Conservation (phyloP, 1,140 invertebrate species). For the Idris sp. region DNA sequence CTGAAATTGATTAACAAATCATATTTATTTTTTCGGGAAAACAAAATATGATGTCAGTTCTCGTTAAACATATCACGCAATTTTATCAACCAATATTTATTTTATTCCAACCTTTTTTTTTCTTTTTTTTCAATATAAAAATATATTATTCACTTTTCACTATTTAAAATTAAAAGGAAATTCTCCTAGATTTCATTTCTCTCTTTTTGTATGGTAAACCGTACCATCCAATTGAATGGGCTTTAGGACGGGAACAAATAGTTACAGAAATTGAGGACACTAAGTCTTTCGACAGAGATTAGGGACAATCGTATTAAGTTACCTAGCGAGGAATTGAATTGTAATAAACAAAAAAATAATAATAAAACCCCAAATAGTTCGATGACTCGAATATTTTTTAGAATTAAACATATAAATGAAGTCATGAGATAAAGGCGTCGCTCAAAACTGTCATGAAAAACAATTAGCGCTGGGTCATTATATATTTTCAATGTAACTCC, state of each 20-base stretch:
- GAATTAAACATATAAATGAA: constrained; percentile 32
- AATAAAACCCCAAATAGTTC: constrained; percentile 49
- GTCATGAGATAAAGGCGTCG: constrained; percentile 40
- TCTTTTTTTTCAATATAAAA: too few relatives aligned
- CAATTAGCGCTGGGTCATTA: constrained; percentile 14
- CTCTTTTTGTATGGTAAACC: constrained; percentile 12
- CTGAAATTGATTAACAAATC: too few relatives aligned
- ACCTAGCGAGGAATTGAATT: constrained; percentile 54
- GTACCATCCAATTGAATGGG: constrained; percentile 28
- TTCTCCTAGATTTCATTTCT: constrained; percentile 18
- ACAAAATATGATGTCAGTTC: too few relatives aligned
- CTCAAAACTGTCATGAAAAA: constrained; percentile 4
- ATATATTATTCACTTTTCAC: too few relatives aligned
- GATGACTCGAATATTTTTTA: constrained; percentile 54
- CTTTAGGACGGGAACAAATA: constrained; percentile 60
- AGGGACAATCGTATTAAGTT: constrained; percentile 62
- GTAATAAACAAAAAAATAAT: too few relatives aligned
- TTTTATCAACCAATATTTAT: too few relatives aligned
- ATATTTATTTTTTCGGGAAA: too few relatives aligned
- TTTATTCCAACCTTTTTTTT: too few relatives aligned
- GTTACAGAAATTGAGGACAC: constrained; percentile 45
- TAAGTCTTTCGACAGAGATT: constrained; percentile 51
- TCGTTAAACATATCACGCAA: too few relatives aligned
- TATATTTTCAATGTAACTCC: constrained; percentile 50
- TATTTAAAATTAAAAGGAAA: too few relatives aligned